Evolutionary conservation across 2,888 invertebrate genomes (phyloP).

Genomic region (Itoplectis maculator): DNA sequence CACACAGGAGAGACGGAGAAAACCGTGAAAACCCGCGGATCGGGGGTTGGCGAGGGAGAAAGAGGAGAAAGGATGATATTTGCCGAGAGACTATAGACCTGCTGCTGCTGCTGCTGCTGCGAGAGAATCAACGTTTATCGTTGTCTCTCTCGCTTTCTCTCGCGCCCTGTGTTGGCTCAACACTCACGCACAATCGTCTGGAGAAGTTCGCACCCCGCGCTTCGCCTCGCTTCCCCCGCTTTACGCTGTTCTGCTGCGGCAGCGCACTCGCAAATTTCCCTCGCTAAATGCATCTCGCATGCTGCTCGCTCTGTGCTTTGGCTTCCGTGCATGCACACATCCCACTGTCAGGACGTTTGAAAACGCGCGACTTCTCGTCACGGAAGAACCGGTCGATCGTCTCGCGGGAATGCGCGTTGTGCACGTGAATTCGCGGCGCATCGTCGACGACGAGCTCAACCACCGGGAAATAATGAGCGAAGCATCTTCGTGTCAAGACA

Average conservation of each 20-base stretch:
- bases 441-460: slow-evolving; percentile 26
- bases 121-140: slow-evolving; percentile 48
- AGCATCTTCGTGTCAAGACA: not conserved
- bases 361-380: slow-evolving; percentile 21
- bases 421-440: not conserved
- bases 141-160: not conserved
- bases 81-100: slow-evolving; percentile 29
- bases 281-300: slow-evolving; percentile 16
- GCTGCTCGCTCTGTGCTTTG: not conserved
- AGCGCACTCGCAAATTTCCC: slow-evolving; percentile 34
- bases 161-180: slow-evolving; percentile 41
- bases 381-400: slow-evolving; percentile 41
- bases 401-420: slow-evolving; percentile 13
- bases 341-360: slow-evolving; percentile 36
- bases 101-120: slow-evolving; percentile 14
- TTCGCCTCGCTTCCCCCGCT: not conserved
- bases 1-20: slow-evolving; percentile 7
- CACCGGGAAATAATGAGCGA: slow-evolving; percentile 35
- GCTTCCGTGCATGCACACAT: slow-evolving; percentile 7
- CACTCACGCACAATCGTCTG: slow-evolving; percentile 60
- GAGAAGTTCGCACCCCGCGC: slow-evolving; percentile 45
- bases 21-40: not conserved
- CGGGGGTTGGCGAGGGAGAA: slow-evolving; percentile 12
- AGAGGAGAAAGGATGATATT: slow-evolving; percentile 49
- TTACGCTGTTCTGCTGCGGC: not conserved